Conservation (phyloP, 2,888 invertebrate species). For the Rhabditoides inermis region DNA sequence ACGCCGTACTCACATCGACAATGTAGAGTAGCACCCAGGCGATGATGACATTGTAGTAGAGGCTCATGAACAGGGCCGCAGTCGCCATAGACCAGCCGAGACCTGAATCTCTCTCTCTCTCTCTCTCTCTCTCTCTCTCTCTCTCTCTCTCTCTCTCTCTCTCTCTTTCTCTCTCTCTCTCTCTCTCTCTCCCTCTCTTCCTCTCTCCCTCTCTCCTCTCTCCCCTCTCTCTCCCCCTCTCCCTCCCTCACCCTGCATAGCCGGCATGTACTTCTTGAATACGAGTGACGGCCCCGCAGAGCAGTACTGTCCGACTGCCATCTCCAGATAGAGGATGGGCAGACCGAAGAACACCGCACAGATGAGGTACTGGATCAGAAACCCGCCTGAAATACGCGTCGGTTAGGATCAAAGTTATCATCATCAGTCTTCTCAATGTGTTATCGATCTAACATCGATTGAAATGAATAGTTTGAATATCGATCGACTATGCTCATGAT, state of each 20-base stretch:
- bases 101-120: no score
- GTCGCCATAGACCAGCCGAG: slow-evolving; percentile 85
- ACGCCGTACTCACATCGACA: slow-evolving; percentile 6
- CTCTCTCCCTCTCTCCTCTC: no score
- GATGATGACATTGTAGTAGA: slow-evolving; percentile 43
- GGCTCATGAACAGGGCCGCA: slow-evolving; percentile 67
- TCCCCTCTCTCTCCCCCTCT: no score
- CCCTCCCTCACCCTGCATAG: slow-evolving; percentile 19
- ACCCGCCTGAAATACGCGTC: slow-evolving; percentile 52
- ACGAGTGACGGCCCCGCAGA: slow-evolving; percentile 20
- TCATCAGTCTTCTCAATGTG: no score
- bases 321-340: slow-evolving; percentile 52
- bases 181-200: no score
- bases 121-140: neutral
- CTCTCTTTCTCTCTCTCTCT: no score
- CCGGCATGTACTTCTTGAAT: slow-evolving; percentile 22
- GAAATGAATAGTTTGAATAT: neutral
- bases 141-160: neutral
- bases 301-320: slow-evolving; percentile 52
- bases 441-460: no score
- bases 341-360: slow-evolving; percentile 53
- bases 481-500: no score
- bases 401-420: no score
- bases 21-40: slow-evolving; percentile 39
- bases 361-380: slow-evolving; percentile 53